Evolutionary conservation across 1,140 invertebrate species (phyloP).

Genomic region (Aphaenogaster rudis): DNA sequence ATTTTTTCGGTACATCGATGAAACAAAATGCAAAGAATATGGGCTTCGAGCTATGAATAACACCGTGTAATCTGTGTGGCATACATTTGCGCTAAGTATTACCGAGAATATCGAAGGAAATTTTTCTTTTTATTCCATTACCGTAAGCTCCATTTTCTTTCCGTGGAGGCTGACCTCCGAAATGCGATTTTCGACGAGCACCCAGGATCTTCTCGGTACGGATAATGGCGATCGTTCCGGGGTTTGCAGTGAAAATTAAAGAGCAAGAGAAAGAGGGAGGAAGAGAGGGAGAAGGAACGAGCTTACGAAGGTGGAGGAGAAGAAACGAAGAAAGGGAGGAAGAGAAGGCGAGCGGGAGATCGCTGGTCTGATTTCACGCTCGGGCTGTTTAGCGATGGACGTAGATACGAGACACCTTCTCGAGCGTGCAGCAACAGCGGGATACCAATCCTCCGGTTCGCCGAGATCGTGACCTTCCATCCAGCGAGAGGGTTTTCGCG

Average conservation of each 20-base stretch:
- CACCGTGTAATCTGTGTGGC: neutral
- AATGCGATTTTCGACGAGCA: conserved; percentile 74
- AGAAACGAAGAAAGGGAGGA: conserved; percentile 45
- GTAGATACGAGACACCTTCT: conserved; percentile 83
- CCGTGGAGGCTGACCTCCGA: conserved; percentile 56
- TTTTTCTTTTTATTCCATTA: conserved; percentile 23
- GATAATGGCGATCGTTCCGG: conserved; percentile 71
- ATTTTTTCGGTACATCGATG: neutral
- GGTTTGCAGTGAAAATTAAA: conserved; percentile 75
- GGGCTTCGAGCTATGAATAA: neutral
- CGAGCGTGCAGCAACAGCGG: conserved; percentile 78
- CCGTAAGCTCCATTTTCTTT: conserved; percentile 48
- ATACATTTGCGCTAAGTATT: conserved; percentile 17
- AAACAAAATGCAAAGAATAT: conserved; percentile 9
- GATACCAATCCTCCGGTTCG: conserved; percentile 75
- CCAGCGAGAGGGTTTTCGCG: conserved; percentile 71
- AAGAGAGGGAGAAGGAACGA: neutral
- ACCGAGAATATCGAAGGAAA: conserved; percentile 34
- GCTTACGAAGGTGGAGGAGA: conserved; percentile 22
- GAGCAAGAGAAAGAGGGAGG: neutral
- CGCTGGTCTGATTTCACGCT: conserved; percentile 84
- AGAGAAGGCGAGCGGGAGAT: conserved; percentile 73
- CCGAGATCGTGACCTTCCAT: conserved; percentile 75
- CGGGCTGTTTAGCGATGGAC: conserved; percentile 84
- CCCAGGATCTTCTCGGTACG: conserved; percentile 64